phyloP scores from a whole-genome alignment of 2,113 vertebrate species.

The Poeciliopsis retropinna region DNA sequence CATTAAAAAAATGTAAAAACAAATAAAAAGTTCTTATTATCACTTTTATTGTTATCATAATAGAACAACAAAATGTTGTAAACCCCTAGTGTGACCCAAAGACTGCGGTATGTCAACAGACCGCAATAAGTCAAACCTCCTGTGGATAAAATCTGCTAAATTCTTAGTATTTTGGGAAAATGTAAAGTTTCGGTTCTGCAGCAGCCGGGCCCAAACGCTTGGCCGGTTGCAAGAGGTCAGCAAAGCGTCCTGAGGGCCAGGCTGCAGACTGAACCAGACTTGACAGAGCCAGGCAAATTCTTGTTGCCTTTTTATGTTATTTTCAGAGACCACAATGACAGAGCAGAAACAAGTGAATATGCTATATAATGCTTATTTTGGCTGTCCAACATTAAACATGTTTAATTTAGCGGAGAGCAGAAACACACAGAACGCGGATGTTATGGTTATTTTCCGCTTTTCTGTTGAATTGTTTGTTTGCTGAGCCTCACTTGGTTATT shows the following conservation, averaged over 20 bases:
- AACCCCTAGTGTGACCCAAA: not conserved
- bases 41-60: no score
- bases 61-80: no score
- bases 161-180: no score
- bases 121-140: not conserved
- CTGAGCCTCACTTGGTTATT: slow-evolving; percentile 19
- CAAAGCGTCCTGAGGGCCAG: not conserved
- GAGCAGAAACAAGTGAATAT: slow-evolving; percentile 16
- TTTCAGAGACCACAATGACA: slow-evolving; percentile 33
- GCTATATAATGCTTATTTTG: slow-evolving; percentile 24
- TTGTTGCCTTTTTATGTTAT: slow-evolving; percentile 19
- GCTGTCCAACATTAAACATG: slow-evolving; percentile 8
- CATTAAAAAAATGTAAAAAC: no score
- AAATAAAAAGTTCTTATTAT: no score
- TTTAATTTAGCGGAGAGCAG: slow-evolving; percentile 16
- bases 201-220: not conserved
- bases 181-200: not conserved
- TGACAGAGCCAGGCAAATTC: not conserved
- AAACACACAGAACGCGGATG: slow-evolving; percentile 6
- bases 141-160: no score
- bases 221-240: not conserved
- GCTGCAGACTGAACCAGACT: not conserved
- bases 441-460: slow-evolving; percentile 19
- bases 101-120: not conserved
- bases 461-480: slow-evolving; percentile 39